phyloP scores from a whole-genome alignment of 2,888 invertebrate species.

The Lasioglossum marginatum region DNA sequence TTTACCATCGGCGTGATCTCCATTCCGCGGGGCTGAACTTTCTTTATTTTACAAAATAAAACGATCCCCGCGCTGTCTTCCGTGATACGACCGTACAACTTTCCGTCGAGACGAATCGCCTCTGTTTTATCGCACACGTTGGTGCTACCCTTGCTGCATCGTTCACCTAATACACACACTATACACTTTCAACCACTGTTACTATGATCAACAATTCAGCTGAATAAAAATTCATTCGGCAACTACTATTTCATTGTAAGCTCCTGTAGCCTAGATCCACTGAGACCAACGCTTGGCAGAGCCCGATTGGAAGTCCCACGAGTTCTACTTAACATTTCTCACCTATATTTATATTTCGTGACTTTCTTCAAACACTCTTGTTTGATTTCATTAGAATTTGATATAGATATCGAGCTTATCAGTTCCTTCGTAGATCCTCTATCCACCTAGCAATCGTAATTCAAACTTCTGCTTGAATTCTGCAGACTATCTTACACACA shows the following conservation, averaged over 20 bases:
- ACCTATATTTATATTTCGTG: neutral
- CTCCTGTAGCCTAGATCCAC: neutral
- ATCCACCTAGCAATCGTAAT: neutral
- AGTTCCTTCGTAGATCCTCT: neutral
- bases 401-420: neutral
- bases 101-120: neutral
- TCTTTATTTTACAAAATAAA: neutral
- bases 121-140: neutral
- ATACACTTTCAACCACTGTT: neutral
- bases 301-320: neutral
- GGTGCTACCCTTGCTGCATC: neutral
- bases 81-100: slow-evolving; percentile 4
- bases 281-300: neutral
- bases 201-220: neutral
- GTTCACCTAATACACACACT: neutral
- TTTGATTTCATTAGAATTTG: neutral
- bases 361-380: neutral
- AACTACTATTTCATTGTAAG: neutral
- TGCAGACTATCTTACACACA: neutral
- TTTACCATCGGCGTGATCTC: neutral
- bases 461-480: neutral
- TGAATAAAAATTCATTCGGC: neutral
- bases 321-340: neutral
- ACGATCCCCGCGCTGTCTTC: neutral
- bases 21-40: neutral